Conservation (phyloP, 2,113 vertebrate genomes). For the Shinisaurus crocodilurus region DNA sequence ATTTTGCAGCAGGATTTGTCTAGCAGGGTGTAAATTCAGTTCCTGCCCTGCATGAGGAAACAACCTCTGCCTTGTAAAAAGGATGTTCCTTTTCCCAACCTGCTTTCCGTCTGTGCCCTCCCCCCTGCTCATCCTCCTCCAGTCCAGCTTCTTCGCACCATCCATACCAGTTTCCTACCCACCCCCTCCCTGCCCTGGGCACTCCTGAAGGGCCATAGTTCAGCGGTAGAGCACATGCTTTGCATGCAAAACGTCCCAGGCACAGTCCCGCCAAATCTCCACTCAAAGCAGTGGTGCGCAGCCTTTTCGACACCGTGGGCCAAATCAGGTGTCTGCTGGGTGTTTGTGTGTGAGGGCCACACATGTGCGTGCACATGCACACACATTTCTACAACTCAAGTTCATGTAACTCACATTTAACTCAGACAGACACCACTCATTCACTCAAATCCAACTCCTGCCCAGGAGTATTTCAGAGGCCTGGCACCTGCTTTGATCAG, state of each 20-base stretch:
- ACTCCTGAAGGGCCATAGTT: constrained; percentile 21
- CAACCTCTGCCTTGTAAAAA: neutral
- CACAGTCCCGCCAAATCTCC: neutral
- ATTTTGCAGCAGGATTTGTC: constrained; percentile 37
- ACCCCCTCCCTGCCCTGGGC: constrained; percentile 31
- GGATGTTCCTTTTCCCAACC: neutral
- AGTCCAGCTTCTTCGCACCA: neutral
- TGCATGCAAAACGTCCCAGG: neutral
- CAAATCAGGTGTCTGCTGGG: no score
- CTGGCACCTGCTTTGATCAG: no score
- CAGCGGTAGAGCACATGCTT: neutral
- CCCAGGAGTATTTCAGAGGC: no score
- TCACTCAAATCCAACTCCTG: no score
- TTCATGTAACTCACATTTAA: no score
- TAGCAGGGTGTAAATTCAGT: constrained; percentile 26
- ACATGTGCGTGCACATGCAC: no score
- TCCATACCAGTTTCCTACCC: neutral
- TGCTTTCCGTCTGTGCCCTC: neutral
- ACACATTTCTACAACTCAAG: no score
- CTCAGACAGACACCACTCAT: no score
- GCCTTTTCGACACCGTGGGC: no score
- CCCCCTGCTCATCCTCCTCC: no score
- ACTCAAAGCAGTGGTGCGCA: no score
- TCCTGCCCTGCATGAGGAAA: constrained; percentile 1
- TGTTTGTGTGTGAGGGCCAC: no score